A percentile compares a stretch with the other conserved stretches of the same genome.
phyloP scores from a whole-genome alignment of 2,797 vertebrate genomes.

The Poecilia velifera region DNA sequence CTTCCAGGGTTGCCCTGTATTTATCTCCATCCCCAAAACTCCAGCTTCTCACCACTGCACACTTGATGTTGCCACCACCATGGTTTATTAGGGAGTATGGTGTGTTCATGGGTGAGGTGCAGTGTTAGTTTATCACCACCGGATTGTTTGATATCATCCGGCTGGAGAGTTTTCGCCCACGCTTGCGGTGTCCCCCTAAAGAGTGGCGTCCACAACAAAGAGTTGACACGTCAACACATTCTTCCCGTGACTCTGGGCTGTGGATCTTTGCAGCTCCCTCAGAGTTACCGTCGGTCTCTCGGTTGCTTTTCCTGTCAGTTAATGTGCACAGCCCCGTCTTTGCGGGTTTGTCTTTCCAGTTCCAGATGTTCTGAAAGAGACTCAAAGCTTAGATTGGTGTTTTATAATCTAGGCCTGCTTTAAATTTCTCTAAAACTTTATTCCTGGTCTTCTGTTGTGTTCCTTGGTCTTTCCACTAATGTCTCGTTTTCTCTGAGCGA shows the following conservation, averaged over 20 bases:
- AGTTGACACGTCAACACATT: background rate
- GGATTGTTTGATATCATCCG: background rate
- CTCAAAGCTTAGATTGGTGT: background rate
- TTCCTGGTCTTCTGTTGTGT: background rate
- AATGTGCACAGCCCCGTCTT: background rate
- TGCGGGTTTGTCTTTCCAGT: background rate
- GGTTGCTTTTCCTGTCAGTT: background rate
- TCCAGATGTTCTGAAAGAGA: background rate
- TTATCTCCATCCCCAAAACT: background rate
- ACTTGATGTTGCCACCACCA: conserved; percentile 4
- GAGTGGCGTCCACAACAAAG: background rate
- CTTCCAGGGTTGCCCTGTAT: background rate
- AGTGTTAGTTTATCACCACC: background rate
- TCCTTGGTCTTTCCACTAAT: background rate
- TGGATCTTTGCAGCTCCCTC: background rate
- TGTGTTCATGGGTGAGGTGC: background rate
- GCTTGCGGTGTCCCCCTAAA: background rate
- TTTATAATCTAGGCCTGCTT: background rate
- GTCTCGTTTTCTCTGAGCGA: background rate
- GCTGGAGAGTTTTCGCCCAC: background rate
- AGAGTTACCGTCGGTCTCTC: background rate
- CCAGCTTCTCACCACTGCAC: background rate
- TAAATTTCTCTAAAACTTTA: background rate
- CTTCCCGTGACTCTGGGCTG: background rate
- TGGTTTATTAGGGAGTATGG: background rate